phyloP scores from a whole-genome alignment of 2,113 vertebrate genomes.

The cat (Felis catus) region F.catus_Fca126_mat1.0 CM031414.1:99412001-99412500 shows the following conservation, averaged over 20 bases:
- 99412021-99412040: background rate
- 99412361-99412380: background rate
- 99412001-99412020: background rate
- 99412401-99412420: background rate
- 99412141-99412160: background rate
- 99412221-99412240: background rate
- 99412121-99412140: conserved; percentile 10
- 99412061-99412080: background rate
- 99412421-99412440: background rate
- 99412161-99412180: background rate
- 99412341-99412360: background rate
- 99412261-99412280: background rate
- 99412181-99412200: background rate
- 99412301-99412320: background rate
- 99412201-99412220: background rate
- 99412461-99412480: background rate
- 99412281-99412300: background rate
- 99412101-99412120: background rate
- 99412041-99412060: background rate
- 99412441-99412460: background rate
- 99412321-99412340: background rate
- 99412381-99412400: background rate
- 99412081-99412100: background rate
- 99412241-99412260: background rate
- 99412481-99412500: too few relatives aligned